These are phyloP conservation scores for Rhogogaster chlorosoma DNA, from an alignment of 2,888 invertebrate genomes.

Conservation along the genomic window DNA sequence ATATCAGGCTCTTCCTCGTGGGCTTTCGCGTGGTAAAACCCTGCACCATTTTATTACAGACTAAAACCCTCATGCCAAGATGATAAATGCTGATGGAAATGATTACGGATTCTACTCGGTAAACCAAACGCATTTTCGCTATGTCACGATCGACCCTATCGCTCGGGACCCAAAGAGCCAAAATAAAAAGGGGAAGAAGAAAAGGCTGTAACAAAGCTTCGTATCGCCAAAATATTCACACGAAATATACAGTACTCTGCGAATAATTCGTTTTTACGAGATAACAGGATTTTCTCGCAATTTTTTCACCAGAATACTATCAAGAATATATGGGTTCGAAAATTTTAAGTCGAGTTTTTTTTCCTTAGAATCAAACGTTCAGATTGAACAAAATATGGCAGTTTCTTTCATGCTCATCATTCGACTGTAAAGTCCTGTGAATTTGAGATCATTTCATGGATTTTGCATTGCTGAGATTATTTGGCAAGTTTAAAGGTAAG, in stretches of 20 bases:
- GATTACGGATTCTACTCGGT: conserved; percentile 8
- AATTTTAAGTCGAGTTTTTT: too few species aligned
- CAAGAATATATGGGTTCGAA: too few species aligned
- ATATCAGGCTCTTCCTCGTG: background rate
- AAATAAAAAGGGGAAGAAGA: background rate
- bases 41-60: conserved; percentile 17
- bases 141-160: conserved; percentile 1
- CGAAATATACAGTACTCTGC: background rate
- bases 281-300: too few species aligned
- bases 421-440: too few species aligned
- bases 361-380: too few species aligned
- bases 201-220: background rate
- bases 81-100: conserved; percentile 39
- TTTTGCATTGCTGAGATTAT: too few species aligned
- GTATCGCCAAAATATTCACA: background rate
- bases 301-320: too few species aligned
- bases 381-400: too few species aligned
- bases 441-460: too few species aligned
- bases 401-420: too few species aligned
- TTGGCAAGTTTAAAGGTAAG: too few species aligned
- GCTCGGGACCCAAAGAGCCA: background rate
- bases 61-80: background rate
- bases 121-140: background rate
- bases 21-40: background rate
- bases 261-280: background rate